Evolutionary conservation across 2,888 invertebrate species (phyloP).

Genomic region (Scaptomyza caliginosa): DNA sequence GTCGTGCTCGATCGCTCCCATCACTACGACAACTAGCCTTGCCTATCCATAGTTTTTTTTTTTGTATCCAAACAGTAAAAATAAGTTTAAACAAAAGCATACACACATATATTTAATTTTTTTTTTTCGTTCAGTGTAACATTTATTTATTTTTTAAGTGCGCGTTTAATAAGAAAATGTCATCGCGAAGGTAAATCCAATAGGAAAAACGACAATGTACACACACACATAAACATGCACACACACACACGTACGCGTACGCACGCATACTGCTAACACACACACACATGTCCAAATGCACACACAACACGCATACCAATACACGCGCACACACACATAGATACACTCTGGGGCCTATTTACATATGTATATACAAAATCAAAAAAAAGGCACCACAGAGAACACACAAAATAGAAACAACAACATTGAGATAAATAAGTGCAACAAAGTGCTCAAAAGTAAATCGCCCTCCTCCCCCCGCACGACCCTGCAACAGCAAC

Average conservation of each 20-base stretch:
- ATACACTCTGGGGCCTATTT: constrained; percentile 68
- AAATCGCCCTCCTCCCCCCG: constrained; percentile 31
- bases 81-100: constrained; percentile 72
- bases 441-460: constrained; percentile 55
- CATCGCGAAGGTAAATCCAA: constrained; percentile 82
- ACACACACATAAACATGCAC: constrained; percentile 37
- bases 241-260: constrained; percentile 8
- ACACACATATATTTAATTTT: constrained; percentile 66
- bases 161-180: constrained; percentile 80
- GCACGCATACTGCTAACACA: constrained; percentile 17
- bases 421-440: constrained; percentile 60
- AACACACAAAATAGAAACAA: constrained; percentile 38
- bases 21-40: constrained; percentile 63
- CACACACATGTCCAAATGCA: constrained; percentile 5
- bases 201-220: constrained; percentile 70
- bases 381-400: constrained; percentile 34
- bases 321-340: constrained; percentile 34
- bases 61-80: constrained; percentile 74
- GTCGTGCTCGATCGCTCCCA: constrained; percentile 48
- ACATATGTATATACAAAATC: constrained; percentile 71
- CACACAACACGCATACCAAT: constrained; percentile 13
- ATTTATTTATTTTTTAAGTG: constrained; percentile 76
- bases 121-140: constrained; percentile 72
- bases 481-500: constrained; percentile 16
- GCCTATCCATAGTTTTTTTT: constrained; percentile 68